Evolutionary conservation across 2,113 vertebrate genomes (phyloP).

Genomic region (Sapayoa aenigma): DNA sequence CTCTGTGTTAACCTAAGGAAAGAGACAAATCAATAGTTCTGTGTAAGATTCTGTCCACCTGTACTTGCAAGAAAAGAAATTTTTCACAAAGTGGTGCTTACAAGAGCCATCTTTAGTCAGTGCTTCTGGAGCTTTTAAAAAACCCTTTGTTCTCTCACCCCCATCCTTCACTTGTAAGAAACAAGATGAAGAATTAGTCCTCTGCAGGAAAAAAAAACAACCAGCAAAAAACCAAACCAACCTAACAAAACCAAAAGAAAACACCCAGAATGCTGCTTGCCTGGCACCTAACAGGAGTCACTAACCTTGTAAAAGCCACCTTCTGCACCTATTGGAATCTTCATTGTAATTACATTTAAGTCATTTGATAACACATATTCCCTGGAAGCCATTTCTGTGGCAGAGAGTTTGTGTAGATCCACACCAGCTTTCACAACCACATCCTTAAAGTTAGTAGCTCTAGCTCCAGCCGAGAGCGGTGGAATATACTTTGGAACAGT

Average conservation of each 20-base stretch:
- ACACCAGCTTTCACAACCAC: slow-evolving; percentile 75
- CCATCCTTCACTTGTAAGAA: background rate
- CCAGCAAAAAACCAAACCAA: no score
- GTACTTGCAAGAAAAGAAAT: background rate
- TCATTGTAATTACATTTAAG: slow-evolving; percentile 44
- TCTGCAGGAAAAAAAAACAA: background rate
- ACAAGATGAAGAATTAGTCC: background rate
- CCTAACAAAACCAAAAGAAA: no score
- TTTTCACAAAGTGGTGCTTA: background rate
- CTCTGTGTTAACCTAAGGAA: background rate
- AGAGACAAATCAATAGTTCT: background rate
- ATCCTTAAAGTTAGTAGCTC: slow-evolving; percentile 24
- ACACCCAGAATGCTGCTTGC: background rate
- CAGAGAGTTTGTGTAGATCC: slow-evolving; percentile 69
- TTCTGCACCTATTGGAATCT: slow-evolving; percentile 77
- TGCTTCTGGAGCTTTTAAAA: background rate
- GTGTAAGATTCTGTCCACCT: background rate
- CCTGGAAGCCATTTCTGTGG: slow-evolving; percentile 58
- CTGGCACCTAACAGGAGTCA: background rate
- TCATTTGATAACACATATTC: slow-evolving; percentile 62
- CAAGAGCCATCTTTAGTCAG: background rate
- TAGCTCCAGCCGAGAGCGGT: slow-evolving; percentile 57
- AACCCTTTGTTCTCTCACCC: background rate
- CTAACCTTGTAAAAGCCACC: slow-evolving; percentile 83
- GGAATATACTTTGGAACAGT: slow-evolving; percentile 73